phyloP scores from a whole-genome alignment of 92 coral and sea anemone species.

The Desmophyllum pertusum region DNA sequence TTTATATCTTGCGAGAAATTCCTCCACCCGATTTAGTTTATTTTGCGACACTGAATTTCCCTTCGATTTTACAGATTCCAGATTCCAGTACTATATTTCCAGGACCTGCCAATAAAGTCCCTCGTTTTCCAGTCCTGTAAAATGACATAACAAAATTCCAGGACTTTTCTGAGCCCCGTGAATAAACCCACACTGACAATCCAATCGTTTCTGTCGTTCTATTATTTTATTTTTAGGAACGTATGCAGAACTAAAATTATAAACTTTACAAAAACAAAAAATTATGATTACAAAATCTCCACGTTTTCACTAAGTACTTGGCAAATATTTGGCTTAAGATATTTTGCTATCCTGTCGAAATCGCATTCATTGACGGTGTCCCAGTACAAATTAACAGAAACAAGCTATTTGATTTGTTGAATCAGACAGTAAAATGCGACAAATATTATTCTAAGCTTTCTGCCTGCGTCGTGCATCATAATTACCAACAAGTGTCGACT shows the following conservation, averaged over 20 bases:
- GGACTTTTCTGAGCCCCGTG: too few relatives aligned
- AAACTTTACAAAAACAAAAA: constrained; percentile 23
- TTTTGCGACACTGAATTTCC: too few relatives aligned
- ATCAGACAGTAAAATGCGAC: background rate
- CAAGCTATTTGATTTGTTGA: background rate
- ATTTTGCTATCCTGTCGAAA: background rate
- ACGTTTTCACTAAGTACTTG: constrained; percentile 8
- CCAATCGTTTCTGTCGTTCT: constrained; percentile 9
- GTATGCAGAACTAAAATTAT: constrained; percentile 39
- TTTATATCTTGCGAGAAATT: too few relatives aligned
- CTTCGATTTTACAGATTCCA: too few relatives aligned
- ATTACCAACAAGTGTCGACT: too few relatives aligned
- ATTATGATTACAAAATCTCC: constrained; percentile 13
- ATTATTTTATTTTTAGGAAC: constrained; percentile 17
- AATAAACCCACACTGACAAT: background rate
- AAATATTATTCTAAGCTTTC: background rate
- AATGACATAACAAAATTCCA: too few relatives aligned
- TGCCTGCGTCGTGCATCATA: background rate
- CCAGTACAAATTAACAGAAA: too few relatives aligned
- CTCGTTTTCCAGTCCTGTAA: too few relatives aligned
- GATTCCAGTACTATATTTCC: too few relatives aligned
- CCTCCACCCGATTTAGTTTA: too few relatives aligned
- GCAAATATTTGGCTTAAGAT: background rate
- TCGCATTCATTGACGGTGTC: too few relatives aligned
- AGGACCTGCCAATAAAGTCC: too few relatives aligned